Evolutionary conservation across 2,113 vertebrate genomes (phyloP).

Genomic region (Pterophyllum scalare): DNA sequence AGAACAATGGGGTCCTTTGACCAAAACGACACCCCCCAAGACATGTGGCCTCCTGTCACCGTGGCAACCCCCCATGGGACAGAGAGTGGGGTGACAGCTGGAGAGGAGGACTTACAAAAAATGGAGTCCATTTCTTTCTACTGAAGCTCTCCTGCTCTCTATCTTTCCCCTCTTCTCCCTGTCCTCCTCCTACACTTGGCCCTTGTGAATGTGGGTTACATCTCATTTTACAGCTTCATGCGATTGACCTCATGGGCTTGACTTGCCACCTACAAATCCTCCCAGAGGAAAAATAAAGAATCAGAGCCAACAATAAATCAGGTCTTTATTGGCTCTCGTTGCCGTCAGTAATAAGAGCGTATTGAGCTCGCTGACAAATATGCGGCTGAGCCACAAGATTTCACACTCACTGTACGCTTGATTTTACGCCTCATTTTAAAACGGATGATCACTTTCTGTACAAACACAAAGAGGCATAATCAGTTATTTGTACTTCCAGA

Average conservation of each 20-base stretch:
- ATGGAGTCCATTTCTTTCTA: slow-evolving; percentile 80
- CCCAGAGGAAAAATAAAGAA: neutral
- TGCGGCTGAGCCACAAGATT: slow-evolving; percentile 31
- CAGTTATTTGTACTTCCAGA: slow-evolving; percentile 50
- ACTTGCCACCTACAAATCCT: slow-evolving; percentile 20
- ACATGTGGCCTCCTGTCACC: slow-evolving; percentile 87
- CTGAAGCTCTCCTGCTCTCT: slow-evolving; percentile 58
- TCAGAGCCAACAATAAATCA: slow-evolving; percentile 53
- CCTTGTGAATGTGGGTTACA: slow-evolving; percentile 43
- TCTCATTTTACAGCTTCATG: slow-evolving; percentile 66
- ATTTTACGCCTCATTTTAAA: slow-evolving; percentile 67
- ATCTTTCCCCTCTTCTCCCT: slow-evolving; percentile 45
- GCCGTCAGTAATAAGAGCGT: slow-evolving; percentile 44
- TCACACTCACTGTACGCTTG: slow-evolving; percentile 59
- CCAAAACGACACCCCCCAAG: slow-evolving; percentile 84
- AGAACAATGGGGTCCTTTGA: slow-evolving; percentile 86
- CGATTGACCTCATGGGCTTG: slow-evolving; percentile 58
- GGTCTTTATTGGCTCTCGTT: slow-evolving; percentile 30
- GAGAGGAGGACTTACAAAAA: slow-evolving; percentile 78
- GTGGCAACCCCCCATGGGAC: slow-evolving; percentile 84
- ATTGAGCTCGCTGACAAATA: slow-evolving; percentile 57
- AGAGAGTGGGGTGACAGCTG: slow-evolving; percentile 82
- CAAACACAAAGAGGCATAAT: slow-evolving; percentile 46
- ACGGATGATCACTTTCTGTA: slow-evolving; percentile 41
- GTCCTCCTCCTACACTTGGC: slow-evolving; percentile 12